These are phyloP conservation scores for Heliopora coerulea DNA, from an alignment of 92 coral and sea anemone species.

Conservation along the genomic window DNA sequence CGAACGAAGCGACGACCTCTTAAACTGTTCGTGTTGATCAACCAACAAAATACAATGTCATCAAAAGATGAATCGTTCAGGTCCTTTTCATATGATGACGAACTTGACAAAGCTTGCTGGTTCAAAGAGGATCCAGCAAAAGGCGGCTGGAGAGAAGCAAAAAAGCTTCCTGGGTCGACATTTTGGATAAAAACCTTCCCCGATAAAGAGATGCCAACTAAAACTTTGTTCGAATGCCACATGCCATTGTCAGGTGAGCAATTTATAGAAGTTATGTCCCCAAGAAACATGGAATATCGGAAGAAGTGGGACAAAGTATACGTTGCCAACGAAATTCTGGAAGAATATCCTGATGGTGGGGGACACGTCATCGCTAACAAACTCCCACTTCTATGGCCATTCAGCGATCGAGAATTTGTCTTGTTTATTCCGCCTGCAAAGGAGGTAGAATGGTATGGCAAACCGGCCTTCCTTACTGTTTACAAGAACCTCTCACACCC, in stretches of 20 bases:
- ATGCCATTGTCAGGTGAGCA: slow-evolving; percentile 43
- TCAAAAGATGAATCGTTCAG: slow-evolving; percentile 8
- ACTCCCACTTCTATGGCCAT: slow-evolving; percentile 22
- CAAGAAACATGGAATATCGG: slow-evolving; percentile 23
- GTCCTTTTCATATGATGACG: slow-evolving; percentile 4
- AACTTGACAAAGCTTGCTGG: slow-evolving; percentile 18
- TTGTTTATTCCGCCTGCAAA: slow-evolving; percentile 37
- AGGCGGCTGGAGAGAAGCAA: slow-evolving; percentile 39
- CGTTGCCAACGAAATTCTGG: slow-evolving; percentile 20
- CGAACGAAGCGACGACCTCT: too few relatives aligned
- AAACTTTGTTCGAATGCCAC: slow-evolving; percentile 20
- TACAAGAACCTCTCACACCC: slow-evolving; percentile 30
- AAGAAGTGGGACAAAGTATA: slow-evolving; percentile 46
- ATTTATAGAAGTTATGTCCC: slow-evolving; percentile 22
- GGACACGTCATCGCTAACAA: slow-evolving; percentile 28
- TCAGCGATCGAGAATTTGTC: slow-evolving; percentile 40
- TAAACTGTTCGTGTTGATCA: too few relatives aligned
- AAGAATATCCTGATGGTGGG: slow-evolving; percentile 47
- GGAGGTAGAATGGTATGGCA: slow-evolving; percentile 49
- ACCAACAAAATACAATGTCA: not conserved
- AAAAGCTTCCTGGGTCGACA: slow-evolving; percentile 1
- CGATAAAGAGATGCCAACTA: slow-evolving; percentile 38
- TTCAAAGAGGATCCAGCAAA: slow-evolving; percentile 32
- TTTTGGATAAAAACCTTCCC: slow-evolving; percentile 45
- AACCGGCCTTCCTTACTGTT: slow-evolving; percentile 15